phyloP scores from a whole-genome alignment of 1,140 invertebrate genomes.

The Plectrocnemia conspersa region DNA sequence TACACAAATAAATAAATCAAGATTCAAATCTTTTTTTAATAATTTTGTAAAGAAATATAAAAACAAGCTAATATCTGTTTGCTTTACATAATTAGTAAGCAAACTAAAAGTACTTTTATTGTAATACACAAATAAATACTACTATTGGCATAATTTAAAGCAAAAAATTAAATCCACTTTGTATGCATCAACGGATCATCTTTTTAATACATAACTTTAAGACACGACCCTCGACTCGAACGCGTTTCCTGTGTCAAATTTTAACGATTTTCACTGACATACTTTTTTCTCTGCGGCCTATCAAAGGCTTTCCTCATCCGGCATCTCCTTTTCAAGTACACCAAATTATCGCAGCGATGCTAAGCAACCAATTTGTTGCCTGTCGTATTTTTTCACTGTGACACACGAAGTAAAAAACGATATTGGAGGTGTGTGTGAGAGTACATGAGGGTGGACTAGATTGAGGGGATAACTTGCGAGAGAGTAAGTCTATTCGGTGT shows the following conservation, averaged over 20 bases:
- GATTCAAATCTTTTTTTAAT: no score
- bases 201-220: not conserved
- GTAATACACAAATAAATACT: no score
- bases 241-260: slow-evolving; percentile 16
- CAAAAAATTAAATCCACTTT: no score
- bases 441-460: slow-evolving; percentile 11
- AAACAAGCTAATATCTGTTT: no score
- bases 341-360: slow-evolving; percentile 8
- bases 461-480: not conserved
- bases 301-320: slow-evolving; percentile 9
- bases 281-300: slow-evolving; percentile 8
- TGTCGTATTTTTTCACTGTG: no score
- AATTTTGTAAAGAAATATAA: no score
- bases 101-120: no score
- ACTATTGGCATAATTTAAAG: no score
- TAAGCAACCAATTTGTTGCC: slow-evolving; percentile 11
- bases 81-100: no score
- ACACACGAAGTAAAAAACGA: no score
- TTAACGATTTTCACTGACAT: slow-evolving; percentile 26
- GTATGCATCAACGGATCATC: no score
- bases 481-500: slow-evolving; percentile 23
- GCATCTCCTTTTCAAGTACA: slow-evolving; percentile 1
- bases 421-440: not conserved
- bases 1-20: no score
- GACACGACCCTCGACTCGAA: slow-evolving; percentile 4